phyloP scores from a whole-genome alignment of 2,113 vertebrate genomes.

The Thinocorus orbignyianus region DNA sequence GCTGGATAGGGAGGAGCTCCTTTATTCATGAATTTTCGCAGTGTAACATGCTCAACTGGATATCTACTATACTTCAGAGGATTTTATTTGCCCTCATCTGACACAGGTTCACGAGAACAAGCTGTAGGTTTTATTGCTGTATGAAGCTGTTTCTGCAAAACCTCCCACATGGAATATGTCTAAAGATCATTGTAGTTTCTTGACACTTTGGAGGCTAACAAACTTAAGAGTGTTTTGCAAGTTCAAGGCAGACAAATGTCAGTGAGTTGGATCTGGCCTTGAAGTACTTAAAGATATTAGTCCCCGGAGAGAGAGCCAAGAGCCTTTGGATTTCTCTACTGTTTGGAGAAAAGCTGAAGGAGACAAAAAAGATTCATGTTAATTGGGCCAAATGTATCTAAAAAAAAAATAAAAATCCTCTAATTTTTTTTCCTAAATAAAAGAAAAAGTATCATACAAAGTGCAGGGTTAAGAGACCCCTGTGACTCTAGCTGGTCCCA shows the following conservation, averaged over 20 bases:
- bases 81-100: conserved; percentile 23
- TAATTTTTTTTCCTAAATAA: neutral
- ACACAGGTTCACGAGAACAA: conserved; percentile 11
- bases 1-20: neutral
- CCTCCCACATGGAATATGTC: conserved; percentile 15
- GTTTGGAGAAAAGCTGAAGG: conserved; percentile 5
- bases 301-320: neutral
- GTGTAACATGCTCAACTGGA: neutral
- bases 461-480: neutral
- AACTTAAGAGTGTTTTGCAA: neutral
- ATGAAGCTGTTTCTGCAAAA: conserved; percentile 23
- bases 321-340: conserved; percentile 11
- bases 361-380: neutral
- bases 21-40: neutral
- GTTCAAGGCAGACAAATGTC: conserved; percentile 52
- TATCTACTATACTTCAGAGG: neutral
- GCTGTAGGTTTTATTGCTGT: neutral
- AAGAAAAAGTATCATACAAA: neutral
- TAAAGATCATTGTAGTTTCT: conserved; percentile 11
- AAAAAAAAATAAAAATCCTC: neutral
- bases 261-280: neutral
- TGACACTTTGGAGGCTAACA: conserved; percentile 19
- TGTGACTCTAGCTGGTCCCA: neutral
- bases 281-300: conserved; percentile 34
- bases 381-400: neutral